Evolutionary conservation across 2,113 vertebrate species (phyloP), one percentile per base, ranked within the genome.

Genomic region (Nothocercus nigrocapillus): DNA sequence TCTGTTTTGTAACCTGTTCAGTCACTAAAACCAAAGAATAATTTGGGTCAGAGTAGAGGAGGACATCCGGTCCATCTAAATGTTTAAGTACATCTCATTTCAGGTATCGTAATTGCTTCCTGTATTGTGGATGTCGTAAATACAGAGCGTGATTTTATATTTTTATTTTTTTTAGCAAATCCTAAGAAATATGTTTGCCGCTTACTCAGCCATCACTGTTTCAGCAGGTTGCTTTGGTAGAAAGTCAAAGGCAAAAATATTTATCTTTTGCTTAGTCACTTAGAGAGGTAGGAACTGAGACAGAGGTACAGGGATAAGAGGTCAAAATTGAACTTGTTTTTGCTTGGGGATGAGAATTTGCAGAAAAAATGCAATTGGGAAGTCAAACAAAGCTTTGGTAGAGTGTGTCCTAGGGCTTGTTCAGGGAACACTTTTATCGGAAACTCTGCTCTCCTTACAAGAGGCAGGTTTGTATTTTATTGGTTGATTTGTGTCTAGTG

Each of bases 41-140:
- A 15, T 70, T 64, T 27, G 76, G 69, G 44, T 63, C 81, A 82
- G 56, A 13, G 24, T 22, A 62, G 28, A 69, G 13, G n/a, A 74
- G 61, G 40, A 38, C 25, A 3, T 38, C 47, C 22, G 66, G 45
- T 47, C 44, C 21, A 2, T 12, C 42, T 18, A 2, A 17, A 6
- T 11, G 40, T 5, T 42, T 77, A 59, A 58, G 56, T 11, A 5
- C 1, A 0, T 21, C 44, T 66, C 2, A 0, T 30, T 47, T 28
- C 30, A 18, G 1, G 1, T 8, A 3, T 30, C 8, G 10, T 22
- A 20, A 4, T 38, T 3, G 24, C 6, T 51, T 36, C 45, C 56
- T 17, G 27, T 7, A 1, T 7, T 25, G 47, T 20, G 72, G 32
- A 30, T 6, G 51, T 22, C 54, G 13, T 27, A 24, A 13, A 2